Conservation (phyloP, 2,888 invertebrate genomes). For the Stenodema calcarata region DNA sequence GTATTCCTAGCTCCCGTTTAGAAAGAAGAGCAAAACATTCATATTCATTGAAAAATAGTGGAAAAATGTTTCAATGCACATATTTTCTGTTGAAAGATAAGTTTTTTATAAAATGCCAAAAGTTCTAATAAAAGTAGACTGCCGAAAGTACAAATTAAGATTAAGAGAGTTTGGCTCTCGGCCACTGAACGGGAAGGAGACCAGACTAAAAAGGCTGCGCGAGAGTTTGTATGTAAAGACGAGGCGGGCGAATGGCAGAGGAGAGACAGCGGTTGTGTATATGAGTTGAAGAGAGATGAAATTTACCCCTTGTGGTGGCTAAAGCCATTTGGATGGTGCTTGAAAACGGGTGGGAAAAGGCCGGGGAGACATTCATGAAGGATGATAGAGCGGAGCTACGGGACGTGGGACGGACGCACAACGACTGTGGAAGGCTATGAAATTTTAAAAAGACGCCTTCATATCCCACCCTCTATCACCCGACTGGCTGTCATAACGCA, state of each 20-base stretch:
- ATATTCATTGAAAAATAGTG: too few species aligned
- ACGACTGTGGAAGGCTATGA: constrained; percentile 2
- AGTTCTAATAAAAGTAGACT: neutral
- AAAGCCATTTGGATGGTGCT: neutral
- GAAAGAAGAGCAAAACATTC: neutral
- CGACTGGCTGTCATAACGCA: constrained; percentile 13
- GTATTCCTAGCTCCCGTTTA: too few species aligned
- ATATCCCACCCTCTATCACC: neutral
- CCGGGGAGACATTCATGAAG: neutral
- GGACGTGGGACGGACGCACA: constrained; percentile 6
- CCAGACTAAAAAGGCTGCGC: neutral
- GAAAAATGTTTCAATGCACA: too few species aligned
- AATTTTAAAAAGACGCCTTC: constrained; percentile 16
- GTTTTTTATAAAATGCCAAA: neutral
- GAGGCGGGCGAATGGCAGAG: neutral
- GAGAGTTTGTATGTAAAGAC: neutral
- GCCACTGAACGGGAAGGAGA: neutral
- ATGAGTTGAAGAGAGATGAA: neutral
- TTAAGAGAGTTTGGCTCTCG: constrained; percentile 15
- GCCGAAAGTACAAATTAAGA: constrained; percentile 12
- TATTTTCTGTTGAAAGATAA: neutral
- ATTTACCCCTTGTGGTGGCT: constrained; percentile 6
- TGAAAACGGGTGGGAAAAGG: neutral
- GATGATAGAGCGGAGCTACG: constrained; percentile 6
- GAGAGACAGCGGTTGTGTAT: neutral